Conservation (phyloP, 2,888 invertebrate genomes). For the Geotrupes spiniger region DNA sequence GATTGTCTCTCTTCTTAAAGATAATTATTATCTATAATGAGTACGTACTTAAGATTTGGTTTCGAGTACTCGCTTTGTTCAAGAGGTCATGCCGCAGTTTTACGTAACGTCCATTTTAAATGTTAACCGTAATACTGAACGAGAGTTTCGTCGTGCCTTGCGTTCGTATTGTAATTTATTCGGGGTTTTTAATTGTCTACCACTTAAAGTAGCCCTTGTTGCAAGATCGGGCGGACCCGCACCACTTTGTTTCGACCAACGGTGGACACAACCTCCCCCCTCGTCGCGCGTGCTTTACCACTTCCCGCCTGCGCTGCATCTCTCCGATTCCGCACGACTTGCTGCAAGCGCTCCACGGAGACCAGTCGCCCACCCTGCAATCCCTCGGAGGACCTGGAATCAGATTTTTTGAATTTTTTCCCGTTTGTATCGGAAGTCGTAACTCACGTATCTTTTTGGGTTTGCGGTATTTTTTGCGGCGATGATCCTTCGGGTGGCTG, state of each 20-base stretch:
- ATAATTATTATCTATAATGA: constrained; percentile 35
- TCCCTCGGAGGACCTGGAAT: constrained; percentile 64
- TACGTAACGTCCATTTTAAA: too few species aligned
- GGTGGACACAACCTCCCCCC: constrained; percentile 83
- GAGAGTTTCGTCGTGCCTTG: neutral
- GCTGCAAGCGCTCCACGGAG: constrained; percentile 83
- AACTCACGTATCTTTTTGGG: constrained; percentile 51
- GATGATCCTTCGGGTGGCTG: constrained; percentile 44
- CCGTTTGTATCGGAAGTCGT: neutral
- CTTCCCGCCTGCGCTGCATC: constrained; percentile 74
- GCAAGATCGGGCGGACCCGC: constrained; percentile 72
- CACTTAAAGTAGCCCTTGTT: constrained; percentile 64
- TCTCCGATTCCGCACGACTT: constrained; percentile 89
- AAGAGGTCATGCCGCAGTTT: neutral
- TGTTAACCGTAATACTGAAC: constrained; percentile 2
- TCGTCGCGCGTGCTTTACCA: constrained; percentile 72
- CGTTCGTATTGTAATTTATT: constrained; percentile 1
- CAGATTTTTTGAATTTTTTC: constrained; percentile 5
- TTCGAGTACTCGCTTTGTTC: constrained; percentile 1
- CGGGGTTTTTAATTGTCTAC: constrained; percentile 39
- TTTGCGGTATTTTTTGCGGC: constrained; percentile 49
- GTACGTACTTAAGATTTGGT: constrained; percentile 5
- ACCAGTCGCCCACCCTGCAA: constrained; percentile 84
- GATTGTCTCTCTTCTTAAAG: constrained; percentile 38
- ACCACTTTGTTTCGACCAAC: constrained; percentile 83